Percentiles rank a stretch among this genome's conserved stretches.
phyloP scores from a whole-genome alignment of 2,113 vertebrate genomes.

The Corvus hawaiiensis region DNA sequence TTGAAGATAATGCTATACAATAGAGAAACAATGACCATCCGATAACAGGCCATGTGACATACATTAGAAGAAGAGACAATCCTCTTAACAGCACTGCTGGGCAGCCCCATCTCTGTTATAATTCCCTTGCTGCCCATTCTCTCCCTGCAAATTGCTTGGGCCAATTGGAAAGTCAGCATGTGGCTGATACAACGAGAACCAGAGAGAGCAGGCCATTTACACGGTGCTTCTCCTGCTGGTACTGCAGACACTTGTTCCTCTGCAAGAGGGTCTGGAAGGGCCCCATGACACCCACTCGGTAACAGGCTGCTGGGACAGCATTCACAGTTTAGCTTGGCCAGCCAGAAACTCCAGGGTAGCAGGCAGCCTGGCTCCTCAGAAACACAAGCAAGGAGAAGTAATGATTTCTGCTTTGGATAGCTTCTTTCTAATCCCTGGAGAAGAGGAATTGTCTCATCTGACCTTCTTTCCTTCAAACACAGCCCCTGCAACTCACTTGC shows the following conservation, averaged over 20 bases:
- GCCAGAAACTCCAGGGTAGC: not conserved
- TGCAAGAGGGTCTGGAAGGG: not conserved
- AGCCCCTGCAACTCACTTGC: not conserved
- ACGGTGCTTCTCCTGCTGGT: not conserved
- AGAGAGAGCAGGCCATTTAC: not conserved
- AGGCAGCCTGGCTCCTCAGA: not conserved
- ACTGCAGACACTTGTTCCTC: not conserved
- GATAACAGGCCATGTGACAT: fast-evolving
- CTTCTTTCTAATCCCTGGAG: not conserved
- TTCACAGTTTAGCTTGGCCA: not conserved
- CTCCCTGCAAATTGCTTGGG: not conserved
- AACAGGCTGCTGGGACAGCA: not conserved
- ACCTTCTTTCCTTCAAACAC: not conserved
- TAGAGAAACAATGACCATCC: not conserved
- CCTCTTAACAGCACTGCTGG: not conserved
- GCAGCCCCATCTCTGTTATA: not conserved
- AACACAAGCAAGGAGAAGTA: not conserved
- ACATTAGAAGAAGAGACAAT: not conserved
- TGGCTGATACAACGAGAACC: not conserved
- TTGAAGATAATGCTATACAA: not conserved
- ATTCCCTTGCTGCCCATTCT: not conserved
- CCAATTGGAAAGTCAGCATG: not conserved
- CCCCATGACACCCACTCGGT: fast-evolving
- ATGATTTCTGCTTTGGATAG: not conserved
- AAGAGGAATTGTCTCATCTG: not conserved